Conservation (phyloP, 2,797 vertebrate genomes). For the Hybognathus amarus region DNA sequence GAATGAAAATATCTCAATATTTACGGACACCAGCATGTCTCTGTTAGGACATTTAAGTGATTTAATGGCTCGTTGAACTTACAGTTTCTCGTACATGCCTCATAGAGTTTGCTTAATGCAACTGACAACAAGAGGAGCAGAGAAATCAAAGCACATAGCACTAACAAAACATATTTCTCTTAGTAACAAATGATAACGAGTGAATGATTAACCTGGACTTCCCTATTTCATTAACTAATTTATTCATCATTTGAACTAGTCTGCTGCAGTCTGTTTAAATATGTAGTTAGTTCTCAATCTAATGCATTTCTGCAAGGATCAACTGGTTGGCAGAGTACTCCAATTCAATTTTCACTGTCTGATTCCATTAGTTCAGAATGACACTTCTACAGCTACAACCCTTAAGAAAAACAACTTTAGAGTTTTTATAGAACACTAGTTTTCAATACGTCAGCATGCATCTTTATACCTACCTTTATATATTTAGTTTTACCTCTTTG, state of each 20-base stretch:
- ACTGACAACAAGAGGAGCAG: conserved; percentile 2
- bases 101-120: not conserved
- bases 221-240: not conserved
- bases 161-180: conserved; percentile 28
- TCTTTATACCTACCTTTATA: conserved; percentile 19
- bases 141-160: not conserved
- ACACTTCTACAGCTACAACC: conserved; percentile 13
- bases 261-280: conserved; percentile 7
- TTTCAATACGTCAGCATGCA: not conserved
- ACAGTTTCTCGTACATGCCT: not conserved
- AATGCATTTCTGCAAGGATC: conserved; percentile 29
- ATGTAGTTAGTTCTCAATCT: not conserved
- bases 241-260: not conserved
- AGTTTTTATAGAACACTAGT: conserved; percentile 9
- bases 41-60: conserved; percentile 14
- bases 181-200: not conserved
- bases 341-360: conserved; percentile 62
- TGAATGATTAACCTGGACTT: conserved; percentile 13
- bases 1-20: not conserved
- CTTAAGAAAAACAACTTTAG: conserved; percentile 18
- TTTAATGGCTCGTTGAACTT: conserved; percentile 14
- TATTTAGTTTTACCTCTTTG: conserved; percentile 4
- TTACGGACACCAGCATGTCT: conserved; percentile 30
- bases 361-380: conserved; percentile 1
- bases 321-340: conserved; percentile 58